Evolutionary conservation across 2,888 invertebrate genomes (phyloP).

Genomic region (Uloborus plumipes): DNA sequence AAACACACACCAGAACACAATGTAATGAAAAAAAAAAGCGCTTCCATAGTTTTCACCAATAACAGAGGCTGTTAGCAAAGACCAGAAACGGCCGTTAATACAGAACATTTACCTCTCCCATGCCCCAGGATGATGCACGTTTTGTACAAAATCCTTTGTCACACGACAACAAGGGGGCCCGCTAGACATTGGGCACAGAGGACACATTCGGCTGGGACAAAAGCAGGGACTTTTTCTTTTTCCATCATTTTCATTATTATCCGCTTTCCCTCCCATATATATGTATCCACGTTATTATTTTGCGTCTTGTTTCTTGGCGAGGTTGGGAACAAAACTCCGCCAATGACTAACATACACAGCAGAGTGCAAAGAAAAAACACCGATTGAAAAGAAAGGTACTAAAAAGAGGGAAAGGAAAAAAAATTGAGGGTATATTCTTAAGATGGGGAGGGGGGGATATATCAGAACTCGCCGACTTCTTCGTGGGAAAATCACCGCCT

Average conservation of each 20-base stretch:
- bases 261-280: constrained; percentile 29
- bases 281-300: constrained; percentile 58
- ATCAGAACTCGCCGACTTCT: constrained; percentile 19
- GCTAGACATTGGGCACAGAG: constrained; percentile 39
- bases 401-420: constrained; percentile 24
- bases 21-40: constrained; percentile 3
- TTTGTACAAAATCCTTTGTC: constrained; percentile 38
- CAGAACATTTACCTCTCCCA: constrained; percentile 30
- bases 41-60: constrained; percentile 35
- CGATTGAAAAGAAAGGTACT: neutral
- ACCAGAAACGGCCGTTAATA: constrained; percentile 39
- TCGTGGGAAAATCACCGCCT: constrained; percentile 51
- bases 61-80: constrained; percentile 15
- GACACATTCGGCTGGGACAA: constrained; percentile 51
- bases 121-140: constrained; percentile 45
- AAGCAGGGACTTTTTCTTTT: constrained; percentile 17
- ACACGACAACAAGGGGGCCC: constrained; percentile 18
- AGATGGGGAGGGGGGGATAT: constrained; percentile 11
- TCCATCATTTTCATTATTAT: constrained; percentile 1
- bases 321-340: constrained; percentile 53
- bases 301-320: constrained; percentile 47
- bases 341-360: constrained; percentile 51
- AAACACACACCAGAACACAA: constrained; percentile 26
- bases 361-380: constrained; percentile 12
- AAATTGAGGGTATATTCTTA: constrained; percentile 8